Evolutionary conservation across 2,797 vertebrate species (phyloP).

Genomic region (Basileuterus tristriatus): DNA sequence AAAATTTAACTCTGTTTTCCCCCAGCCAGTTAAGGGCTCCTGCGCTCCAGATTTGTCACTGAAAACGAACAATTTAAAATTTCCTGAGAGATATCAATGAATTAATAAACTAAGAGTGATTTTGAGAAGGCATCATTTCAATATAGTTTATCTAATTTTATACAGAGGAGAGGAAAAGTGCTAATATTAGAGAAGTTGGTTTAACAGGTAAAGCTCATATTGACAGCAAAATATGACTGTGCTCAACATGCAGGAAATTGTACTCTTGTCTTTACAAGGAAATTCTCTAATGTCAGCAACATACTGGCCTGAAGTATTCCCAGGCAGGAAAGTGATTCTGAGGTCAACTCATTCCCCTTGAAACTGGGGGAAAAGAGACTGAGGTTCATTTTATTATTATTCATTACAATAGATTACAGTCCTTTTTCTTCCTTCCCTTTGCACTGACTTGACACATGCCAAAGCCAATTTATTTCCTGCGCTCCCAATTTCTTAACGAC

Average conservation of each 20-base stretch:
- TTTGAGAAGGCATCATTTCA: not conserved
- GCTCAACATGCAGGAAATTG: not conserved
- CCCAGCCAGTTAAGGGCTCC: not conserved
- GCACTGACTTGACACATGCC: conserved; percentile 13
- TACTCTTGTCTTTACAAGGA: not conserved
- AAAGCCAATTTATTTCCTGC: not conserved
- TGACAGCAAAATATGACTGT: not conserved
- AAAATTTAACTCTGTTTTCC: not conserved
- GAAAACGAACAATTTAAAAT: not conserved
- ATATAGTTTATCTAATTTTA: not conserved
- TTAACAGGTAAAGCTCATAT: not conserved
- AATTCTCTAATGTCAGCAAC: not conserved
- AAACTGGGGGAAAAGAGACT: not conserved
- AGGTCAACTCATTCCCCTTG: not conserved
- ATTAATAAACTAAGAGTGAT: not conserved
- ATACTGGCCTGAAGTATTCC: not conserved
- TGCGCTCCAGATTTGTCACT: not conserved
- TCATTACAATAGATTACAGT: conserved; percentile 15
- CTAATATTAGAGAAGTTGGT: not conserved
- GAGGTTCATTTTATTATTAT: not conserved
- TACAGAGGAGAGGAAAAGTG: not conserved
- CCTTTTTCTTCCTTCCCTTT: not conserved
- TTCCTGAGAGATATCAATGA: not conserved
- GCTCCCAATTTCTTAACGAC: not conserved
- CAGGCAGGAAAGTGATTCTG: not conserved